These are phyloP conservation scores for Cranoglanis bouderius DNA, from an alignment of 2,113 vertebrate species.

Conservation along the genomic window DNA sequence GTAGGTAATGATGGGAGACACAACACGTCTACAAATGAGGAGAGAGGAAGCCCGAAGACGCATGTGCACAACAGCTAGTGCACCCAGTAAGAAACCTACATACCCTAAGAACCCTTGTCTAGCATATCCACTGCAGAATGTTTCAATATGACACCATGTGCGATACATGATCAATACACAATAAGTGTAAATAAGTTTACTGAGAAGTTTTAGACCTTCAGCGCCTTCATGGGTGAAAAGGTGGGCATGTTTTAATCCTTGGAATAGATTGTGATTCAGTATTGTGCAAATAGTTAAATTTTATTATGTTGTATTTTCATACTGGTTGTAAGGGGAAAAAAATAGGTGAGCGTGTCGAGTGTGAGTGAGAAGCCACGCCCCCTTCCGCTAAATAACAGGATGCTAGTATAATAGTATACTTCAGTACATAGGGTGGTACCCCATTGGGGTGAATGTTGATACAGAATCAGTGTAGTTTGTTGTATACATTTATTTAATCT, in stretches of 20 bases:
- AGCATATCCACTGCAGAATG: background rate
- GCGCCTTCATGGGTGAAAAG: background rate
- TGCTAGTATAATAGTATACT: background rate
- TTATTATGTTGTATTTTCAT: background rate
- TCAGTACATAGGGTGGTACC: background rate
- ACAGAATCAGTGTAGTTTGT: background rate
- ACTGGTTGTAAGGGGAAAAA: background rate
- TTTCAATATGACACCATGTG: background rate
- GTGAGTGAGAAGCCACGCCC: background rate
- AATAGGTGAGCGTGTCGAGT: background rate
- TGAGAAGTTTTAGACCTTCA: background rate
- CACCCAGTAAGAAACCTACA: conserved; percentile 54
- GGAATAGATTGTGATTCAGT: background rate
- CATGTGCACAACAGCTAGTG: conserved; percentile 66
- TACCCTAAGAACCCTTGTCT: background rate
- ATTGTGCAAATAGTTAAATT: background rate
- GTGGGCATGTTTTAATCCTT: background rate
- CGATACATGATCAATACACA: background rate
- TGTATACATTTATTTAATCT: background rate
- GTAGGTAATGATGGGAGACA: conserved; percentile 74
- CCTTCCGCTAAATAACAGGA: background rate
- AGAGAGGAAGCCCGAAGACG: conserved; percentile 71
- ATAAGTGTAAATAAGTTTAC: background rate
- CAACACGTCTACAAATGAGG: conserved; percentile 72
- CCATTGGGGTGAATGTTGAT: background rate